Evolutionary conservation across 2,888 invertebrate species (phyloP).

Genomic region (Rhyacophila evoluta): DNA sequence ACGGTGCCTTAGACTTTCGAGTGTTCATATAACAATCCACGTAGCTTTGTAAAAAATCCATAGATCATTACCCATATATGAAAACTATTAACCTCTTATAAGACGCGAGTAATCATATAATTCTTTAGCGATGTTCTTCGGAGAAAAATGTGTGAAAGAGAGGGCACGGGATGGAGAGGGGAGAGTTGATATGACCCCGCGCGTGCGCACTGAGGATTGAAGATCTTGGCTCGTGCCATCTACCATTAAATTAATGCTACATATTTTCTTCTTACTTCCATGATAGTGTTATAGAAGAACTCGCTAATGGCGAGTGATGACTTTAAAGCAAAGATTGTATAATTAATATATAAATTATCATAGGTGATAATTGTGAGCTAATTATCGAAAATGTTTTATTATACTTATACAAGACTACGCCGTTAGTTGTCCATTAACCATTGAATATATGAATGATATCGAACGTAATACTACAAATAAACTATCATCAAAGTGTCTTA

Average conservation of each 20-base stretch:
- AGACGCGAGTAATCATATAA: background rate
- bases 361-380: no score
- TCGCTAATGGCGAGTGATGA: background rate
- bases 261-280: background rate
- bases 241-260: background rate
- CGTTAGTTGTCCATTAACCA: no score
- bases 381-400: no score
- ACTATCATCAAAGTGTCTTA: no score
- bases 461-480: no score
- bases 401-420: no score
- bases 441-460: no score
- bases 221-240: constrained; percentile 6
- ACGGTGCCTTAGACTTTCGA: no score
- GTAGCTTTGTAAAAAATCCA: no score
- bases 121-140: background rate
- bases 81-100: background rate
- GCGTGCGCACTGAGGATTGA: background rate
- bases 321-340: background rate
- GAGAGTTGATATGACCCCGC: constrained; percentile 3
- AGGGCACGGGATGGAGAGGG: background rate
- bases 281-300: background rate
- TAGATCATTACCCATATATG: no score
- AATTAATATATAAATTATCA: no score
- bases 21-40: no score
- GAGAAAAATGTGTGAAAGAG: background rate